Conservation (phyloP, 2,797 vertebrate species). For the Danio tinwini region DNA sequence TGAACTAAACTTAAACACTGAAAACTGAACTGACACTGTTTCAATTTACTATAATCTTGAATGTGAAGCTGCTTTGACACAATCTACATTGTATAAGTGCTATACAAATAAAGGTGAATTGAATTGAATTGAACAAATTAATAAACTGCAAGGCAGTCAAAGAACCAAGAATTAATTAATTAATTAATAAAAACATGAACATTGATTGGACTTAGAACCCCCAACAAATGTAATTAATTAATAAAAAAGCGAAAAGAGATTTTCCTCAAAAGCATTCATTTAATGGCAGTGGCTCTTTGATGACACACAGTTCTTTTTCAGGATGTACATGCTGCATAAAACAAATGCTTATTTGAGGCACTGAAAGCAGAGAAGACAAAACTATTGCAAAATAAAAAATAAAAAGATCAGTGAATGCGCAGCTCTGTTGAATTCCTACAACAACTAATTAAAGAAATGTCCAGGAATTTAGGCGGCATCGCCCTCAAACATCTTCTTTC, state of each 20-base stretch:
- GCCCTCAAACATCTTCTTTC: constrained; percentile 90
- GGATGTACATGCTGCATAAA: constrained; percentile 17
- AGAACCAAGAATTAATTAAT: too few species aligned
- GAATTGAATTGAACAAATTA: too few species aligned
- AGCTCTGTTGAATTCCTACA: constrained; percentile 5
- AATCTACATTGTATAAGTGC: too few species aligned
- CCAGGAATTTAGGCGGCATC: constrained; percentile 52
- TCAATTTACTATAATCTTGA: too few species aligned
- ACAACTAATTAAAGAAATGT: constrained; percentile 44
- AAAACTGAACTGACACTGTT: too few species aligned
- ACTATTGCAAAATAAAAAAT: constrained; percentile 38
- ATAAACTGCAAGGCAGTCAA: too few species aligned
- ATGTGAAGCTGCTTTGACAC: too few species aligned
- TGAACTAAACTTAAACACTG: too few species aligned
- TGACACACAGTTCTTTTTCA: constrained; percentile 46
- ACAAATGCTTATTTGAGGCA: constrained; percentile 35
- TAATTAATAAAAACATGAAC: too few species aligned
- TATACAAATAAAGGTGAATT: too few species aligned
- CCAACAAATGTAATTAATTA: too few species aligned
- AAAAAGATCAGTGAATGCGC: constrained; percentile 10
- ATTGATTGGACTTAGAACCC: too few species aligned
- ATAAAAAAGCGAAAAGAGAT: not conserved
- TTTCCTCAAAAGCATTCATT: constrained; percentile 51
- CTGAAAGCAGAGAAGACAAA: constrained; percentile 26
- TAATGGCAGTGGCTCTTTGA: constrained; percentile 52